Evolutionary conservation across 2,113 vertebrate species (phyloP).

Genomic region (Seriola rivoliana): DNA sequence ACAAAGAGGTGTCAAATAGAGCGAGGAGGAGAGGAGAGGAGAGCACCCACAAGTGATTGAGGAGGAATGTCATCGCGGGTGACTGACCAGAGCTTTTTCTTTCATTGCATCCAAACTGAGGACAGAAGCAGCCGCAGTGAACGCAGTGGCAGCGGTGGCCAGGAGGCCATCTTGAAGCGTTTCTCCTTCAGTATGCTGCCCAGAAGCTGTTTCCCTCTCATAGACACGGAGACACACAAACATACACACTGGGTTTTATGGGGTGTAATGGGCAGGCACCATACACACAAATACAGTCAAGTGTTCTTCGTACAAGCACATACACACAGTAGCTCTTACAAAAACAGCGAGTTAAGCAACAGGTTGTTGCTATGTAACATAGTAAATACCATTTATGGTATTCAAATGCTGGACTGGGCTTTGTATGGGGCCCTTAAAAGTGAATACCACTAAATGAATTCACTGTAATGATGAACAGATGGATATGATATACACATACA

Average conservation of each 20-base stretch:
- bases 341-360: slow-evolving; percentile 2
- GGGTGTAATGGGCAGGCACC: not conserved
- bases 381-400: not conserved
- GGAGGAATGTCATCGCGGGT: slow-evolving; percentile 52
- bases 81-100: slow-evolving; percentile 47
- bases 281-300: slow-evolving; percentile 13
- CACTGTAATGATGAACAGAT: not conserved
- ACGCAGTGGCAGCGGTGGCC: slow-evolving; percentile 6
- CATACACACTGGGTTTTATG: not conserved
- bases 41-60: slow-evolving; percentile 50
- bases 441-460: not conserved
- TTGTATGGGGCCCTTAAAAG: not conserved
- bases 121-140: slow-evolving; percentile 29
- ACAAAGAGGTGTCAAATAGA: slow-evolving; percentile 74
- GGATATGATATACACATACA: not conserved
- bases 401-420: not conserved
- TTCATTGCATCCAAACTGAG: slow-evolving; percentile 33
- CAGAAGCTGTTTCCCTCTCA: slow-evolving; percentile 2
- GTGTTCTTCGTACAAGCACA: not conserved
- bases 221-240: not conserved
- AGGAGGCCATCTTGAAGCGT: slow-evolving; percentile 53
- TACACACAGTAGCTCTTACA: not conserved
- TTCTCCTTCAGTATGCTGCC: slow-evolving; percentile 19
- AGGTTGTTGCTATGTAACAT: not conserved
- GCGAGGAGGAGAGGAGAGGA: slow-evolving; percentile 27